A percentile compares a stretch with the other conserved stretches of the same genome.
These are phyloP conservation scores for Rhagonycha lutea DNA, from an alignment of 2,888 invertebrate genomes.

Conservation along the genomic window DNA sequence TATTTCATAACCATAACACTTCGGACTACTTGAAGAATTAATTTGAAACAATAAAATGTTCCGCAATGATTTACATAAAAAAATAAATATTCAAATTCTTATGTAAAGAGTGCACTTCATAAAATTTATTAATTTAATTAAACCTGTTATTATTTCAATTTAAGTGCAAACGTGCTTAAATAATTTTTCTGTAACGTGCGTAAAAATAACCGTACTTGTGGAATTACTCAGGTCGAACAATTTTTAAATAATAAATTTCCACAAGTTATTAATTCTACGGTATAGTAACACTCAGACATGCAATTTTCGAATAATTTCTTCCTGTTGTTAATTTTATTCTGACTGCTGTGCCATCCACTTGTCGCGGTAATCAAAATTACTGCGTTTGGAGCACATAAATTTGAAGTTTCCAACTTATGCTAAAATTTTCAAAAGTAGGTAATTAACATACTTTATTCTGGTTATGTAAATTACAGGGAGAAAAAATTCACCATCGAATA, in stretches of 20 bases:
- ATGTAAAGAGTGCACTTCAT: background rate
- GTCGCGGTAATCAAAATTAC: background rate
- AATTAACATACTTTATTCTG: background rate
- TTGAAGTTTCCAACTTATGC: background rate
- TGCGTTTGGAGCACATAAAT: background rate
- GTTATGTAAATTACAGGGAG: conserved; percentile 60
- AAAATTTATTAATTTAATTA: background rate
- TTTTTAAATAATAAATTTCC: background rate
- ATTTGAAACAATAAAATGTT: background rate
- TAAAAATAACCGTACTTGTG: background rate
- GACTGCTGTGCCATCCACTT: background rate
- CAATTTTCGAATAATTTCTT: background rate
- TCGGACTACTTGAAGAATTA: background rate
- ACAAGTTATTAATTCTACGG: background rate
- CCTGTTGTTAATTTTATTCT: background rate
- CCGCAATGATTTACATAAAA: background rate
- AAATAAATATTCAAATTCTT: background rate
- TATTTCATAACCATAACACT: background rate
- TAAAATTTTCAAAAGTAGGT: background rate
- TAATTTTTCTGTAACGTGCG: background rate
- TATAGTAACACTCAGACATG: background rate
- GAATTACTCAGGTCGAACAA: background rate
- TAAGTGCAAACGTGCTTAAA: background rate
- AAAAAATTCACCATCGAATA: conserved; percentile 71
- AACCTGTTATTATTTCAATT: background rate